Base-by-base conservation (phyloP, 2,113 vertebrate species). In the Eulacestoma nigropectus region DNA sequence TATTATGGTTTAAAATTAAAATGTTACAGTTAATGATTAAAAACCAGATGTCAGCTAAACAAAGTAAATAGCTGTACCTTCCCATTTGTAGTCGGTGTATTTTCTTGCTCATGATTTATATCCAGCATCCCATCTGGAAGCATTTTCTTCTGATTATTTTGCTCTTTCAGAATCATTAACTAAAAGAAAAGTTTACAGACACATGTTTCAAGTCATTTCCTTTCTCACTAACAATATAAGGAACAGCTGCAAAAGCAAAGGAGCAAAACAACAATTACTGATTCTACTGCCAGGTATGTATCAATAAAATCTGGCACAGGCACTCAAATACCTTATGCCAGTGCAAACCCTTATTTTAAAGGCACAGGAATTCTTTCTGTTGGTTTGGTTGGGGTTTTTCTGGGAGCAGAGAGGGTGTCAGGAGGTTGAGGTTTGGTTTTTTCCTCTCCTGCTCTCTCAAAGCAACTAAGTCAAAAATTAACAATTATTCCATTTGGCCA, bases 151-250 rank as follows among this genome's bases (percentile, higher is more conserved):
- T 98, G 99, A 95, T 97, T 98, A 97, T 97, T 98, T 97, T 99
- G 99, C 89, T 99, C 99, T 97, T 99, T 98, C 77, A 99, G 97
- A 96, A 98, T 98, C 86, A 98, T 98, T 93, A 99, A 91, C 99
- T 99, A 83, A 78, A 98, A 50, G 63, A 76, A 49, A 96, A 88
- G 72, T 76, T 96, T 89, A 94, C 21, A 55, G 41, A 70, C 76
- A 74, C 30, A 55, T 74, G 77, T 93, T 93, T 91, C 69, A 87
- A 91, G 87, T 84, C 25, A 93, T 57, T 59, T 62, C 37, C 29
- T 84, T 83, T 86, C 73, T 89, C 53, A 65, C n/a, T 96, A 84
- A 60, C 10, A 55, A 69, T 6, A 80, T 50, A 73, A 90, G 30
- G 47, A 95, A 49, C 81, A 89, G 93, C 46, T 70, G 72, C 57